Conservation (phyloP, 2,113 vertebrate species). For the Pelecanus crispus region DNA sequence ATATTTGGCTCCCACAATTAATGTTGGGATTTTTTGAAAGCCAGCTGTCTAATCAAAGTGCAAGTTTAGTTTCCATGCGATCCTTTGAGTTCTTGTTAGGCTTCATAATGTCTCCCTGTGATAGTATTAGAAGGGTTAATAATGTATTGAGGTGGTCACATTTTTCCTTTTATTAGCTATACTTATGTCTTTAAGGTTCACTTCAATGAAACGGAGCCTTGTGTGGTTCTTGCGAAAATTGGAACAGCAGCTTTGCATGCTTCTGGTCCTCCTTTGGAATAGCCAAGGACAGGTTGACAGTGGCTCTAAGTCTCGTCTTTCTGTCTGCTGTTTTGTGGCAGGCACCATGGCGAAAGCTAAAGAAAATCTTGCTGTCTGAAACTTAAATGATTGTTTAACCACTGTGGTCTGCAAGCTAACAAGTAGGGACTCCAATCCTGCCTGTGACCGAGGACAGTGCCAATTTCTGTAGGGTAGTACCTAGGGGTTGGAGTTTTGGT, state of each 20-base stretch:
- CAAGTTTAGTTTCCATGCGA: neutral
- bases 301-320: neutral
- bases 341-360: neutral
- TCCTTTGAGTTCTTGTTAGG: neutral
- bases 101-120: fast-evolving
- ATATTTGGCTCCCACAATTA: neutral
- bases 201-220: neutral
- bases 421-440: neutral
- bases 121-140: neutral
- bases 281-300: fast-evolving
- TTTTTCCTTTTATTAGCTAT: neutral
- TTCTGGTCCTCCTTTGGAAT: neutral
- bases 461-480: fast-evolving
- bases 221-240: neutral
- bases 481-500: neutral
- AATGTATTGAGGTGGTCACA: neutral
- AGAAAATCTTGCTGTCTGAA: neutral
- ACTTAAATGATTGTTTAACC: neutral
- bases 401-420: neutral
- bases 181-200: neutral
- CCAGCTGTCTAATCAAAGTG: neutral
- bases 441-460: neutral
- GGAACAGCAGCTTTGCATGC: neutral
- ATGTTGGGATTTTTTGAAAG: neutral
- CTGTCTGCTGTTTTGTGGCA: neutral